Conservation (phyloP, 1,140 invertebrate species). For the Myzus persicae region DNA sequence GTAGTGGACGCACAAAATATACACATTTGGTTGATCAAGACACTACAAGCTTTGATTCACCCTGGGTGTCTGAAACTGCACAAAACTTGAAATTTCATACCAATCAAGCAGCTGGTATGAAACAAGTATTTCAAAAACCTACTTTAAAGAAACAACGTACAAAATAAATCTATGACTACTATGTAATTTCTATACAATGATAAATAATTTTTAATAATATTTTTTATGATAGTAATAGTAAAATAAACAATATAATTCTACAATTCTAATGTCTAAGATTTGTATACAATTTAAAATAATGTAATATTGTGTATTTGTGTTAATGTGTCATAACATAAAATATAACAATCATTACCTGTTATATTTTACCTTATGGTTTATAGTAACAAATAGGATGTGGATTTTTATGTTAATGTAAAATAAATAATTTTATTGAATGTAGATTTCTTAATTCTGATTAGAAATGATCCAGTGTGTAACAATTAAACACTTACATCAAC, state of each 20-base stretch:
- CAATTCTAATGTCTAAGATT: not conserved
- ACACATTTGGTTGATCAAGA: constrained; percentile 99
- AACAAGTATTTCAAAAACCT: constrained; percentile 91
- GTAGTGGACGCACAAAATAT: constrained; percentile 98
- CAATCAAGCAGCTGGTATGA: constrained; percentile 92
- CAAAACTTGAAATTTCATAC: constrained; percentile 91
- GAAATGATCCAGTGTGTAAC: no score
- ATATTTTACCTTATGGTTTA: not conserved
- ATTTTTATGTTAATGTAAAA: no score
- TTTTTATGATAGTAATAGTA: no score
- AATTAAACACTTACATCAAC: no score
- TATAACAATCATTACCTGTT: not conserved
- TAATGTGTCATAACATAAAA: no score
- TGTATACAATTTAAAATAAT: not conserved
- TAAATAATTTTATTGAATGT: not conserved
- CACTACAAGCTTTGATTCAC: constrained; percentile 96
- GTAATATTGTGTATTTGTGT: no score
- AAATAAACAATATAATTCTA: not conserved
- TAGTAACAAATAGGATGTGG: no score
- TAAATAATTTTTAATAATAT: no score
- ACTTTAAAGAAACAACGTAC: constrained; percentile 69
- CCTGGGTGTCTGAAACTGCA: constrained; percentile 91
- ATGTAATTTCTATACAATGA: not conserved
- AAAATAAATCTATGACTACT: constrained; percentile 22
- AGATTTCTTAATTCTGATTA: not conserved